Conservation (phyloP, 2,888 invertebrate genomes). For the Pandemis cinnamomeana region DNA sequence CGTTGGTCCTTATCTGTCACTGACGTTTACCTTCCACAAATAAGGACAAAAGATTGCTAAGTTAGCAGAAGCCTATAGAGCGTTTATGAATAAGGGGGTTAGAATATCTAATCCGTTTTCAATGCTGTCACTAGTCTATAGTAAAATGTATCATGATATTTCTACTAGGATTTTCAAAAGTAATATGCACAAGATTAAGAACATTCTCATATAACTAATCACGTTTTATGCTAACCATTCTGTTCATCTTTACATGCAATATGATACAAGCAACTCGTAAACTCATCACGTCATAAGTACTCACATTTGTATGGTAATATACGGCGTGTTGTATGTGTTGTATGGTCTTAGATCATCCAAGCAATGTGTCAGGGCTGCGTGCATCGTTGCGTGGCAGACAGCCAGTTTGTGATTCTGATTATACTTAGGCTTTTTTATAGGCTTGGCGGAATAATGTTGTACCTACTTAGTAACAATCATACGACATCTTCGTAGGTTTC, state of each 20-base stretch:
- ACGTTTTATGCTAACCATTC: background rate
- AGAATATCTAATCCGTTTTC: no score
- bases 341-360: constrained; percentile 2
- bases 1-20: no score
- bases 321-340: background rate
- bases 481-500: background rate
- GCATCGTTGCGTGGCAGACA: constrained; percentile 27
- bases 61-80: no score
- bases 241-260: background rate
- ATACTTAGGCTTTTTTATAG: constrained; percentile 22
- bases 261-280: background rate
- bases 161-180: no score
- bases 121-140: no score
- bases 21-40: no score
- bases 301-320: constrained; percentile 1
- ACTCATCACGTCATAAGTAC: background rate
- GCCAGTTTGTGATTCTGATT: background rate
- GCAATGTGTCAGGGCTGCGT: constrained; percentile 27
- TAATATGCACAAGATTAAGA: background rate
- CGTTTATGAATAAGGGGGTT: no score
- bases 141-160: no score
- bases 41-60: no score
- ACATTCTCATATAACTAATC: background rate
- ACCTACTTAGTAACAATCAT: constrained; percentile 9
- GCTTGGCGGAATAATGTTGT: constrained; percentile 13